Evolutionary conservation across 1,140 invertebrate genomes (phyloP).

Genomic region (Aricia agestis): DNA sequence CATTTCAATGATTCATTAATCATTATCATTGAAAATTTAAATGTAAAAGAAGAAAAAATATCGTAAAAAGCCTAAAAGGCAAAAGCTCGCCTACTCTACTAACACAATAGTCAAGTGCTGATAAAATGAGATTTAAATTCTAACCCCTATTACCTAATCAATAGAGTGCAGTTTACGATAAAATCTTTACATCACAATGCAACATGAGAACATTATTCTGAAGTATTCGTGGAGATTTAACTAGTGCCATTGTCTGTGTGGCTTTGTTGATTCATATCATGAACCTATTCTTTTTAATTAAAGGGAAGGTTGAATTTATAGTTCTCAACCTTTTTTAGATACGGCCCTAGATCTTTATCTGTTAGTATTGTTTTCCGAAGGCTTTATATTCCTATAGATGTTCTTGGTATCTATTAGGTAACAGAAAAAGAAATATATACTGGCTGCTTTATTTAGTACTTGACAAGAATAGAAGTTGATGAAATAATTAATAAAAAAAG

Average conservation of each 20-base stretch:
- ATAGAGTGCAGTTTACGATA: not conserved
- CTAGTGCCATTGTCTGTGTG: constrained; percentile 11
- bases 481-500: no score
- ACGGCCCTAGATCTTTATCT: not conserved
- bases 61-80: not conserved
- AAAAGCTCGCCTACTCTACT: not conserved
- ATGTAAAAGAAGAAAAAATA: not conserved
- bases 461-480: no score
- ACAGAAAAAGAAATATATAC: no score
- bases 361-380: not conserved
- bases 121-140: not conserved
- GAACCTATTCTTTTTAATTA: constrained; percentile 12
- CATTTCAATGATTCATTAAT: no score
- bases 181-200: not conserved
- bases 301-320: constrained; percentile 2
- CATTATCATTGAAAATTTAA: not conserved
- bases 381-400: no score
- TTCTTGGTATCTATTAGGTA: not conserved
- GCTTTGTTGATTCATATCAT: constrained; percentile 7
- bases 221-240: constrained; percentile 20
- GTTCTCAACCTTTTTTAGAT: constrained; percentile 7
- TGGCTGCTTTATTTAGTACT: no score
- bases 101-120: not conserved
- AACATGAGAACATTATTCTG: not conserved
- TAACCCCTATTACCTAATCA: not conserved